Percentiles rank a stretch among this genome's conserved stretches.
phyloP scores from a whole-genome alignment of 2,888 invertebrate genomes.

The Morinoia aosen region DNA sequence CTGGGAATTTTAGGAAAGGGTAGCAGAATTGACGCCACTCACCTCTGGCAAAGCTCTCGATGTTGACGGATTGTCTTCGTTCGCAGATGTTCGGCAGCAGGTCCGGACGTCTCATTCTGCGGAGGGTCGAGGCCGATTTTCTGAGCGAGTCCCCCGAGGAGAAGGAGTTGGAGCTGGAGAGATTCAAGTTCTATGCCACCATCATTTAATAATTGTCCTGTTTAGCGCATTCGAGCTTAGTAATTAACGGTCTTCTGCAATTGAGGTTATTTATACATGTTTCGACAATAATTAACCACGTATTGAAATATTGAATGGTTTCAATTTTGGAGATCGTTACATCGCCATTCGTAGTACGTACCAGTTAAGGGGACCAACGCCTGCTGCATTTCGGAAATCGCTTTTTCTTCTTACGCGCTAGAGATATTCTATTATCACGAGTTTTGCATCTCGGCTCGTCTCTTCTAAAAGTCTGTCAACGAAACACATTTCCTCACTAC shows the following conservation, averaged over 20 bases:
- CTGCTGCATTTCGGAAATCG: background rate
- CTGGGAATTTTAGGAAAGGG: too few relatives aligned
- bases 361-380: background rate
- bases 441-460: too few relatives aligned
- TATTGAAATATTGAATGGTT: background rate
- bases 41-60: too few relatives aligned
- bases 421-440: background rate
- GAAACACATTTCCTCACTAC: too few relatives aligned
- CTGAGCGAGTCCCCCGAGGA: constrained; percentile 24
- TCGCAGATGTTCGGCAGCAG: constrained; percentile 49
- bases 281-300: background rate
- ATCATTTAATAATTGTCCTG: constrained; percentile 25
- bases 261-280: background rate
- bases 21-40: too few relatives aligned
- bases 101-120: constrained; percentile 25
- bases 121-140: background rate
- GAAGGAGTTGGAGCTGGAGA: constrained; percentile 33
- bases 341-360: background rate
- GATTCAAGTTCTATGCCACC: constrained; percentile 38
- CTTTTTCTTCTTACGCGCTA: background rate
- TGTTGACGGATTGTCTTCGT: background rate
- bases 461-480: too few relatives aligned
- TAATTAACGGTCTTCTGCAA: background rate
- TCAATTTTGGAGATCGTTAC: background rate
- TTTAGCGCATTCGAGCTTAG: background rate